A percentile compares a stretch with the other conserved stretches of the same genome.
Evolutionary conservation across 30 jellyfish, hydroid and myxozoan genomes (phyloP).

Genomic region (Hydractinia symbiolongicarpus): DNA sequence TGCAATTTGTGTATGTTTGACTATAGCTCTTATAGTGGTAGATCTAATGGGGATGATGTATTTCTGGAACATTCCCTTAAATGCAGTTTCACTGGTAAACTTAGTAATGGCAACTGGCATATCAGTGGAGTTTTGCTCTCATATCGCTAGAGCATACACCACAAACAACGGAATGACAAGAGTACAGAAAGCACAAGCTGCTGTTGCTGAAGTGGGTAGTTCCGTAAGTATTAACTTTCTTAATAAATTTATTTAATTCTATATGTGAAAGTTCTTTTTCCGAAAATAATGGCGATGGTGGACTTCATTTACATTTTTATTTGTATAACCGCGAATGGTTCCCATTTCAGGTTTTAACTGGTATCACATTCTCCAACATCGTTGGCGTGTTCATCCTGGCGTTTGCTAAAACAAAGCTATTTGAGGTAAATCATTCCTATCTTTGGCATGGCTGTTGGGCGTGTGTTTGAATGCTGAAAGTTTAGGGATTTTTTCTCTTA

Average conservation of each 20-base stretch:
- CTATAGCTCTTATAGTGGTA: conserved; percentile 80
- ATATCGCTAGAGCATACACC: conserved; percentile 75
- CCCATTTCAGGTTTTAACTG: conserved; percentile 60
- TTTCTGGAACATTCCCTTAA: conserved; percentile 60
- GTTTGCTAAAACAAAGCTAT: conserved; percentile 79
- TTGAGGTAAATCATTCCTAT: conserved; percentile 50
- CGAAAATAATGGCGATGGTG: no score
- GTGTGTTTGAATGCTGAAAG: no score
- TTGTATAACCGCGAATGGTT: neutral
- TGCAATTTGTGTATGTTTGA: conserved; percentile 70
- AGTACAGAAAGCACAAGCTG: conserved; percentile 60
- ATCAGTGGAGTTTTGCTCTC: conserved; percentile 90
- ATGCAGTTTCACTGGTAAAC: conserved; percentile 93
- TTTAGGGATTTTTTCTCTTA: no score
- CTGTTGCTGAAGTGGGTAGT: conserved; percentile 78
- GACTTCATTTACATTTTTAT: no score
- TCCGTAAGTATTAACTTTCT: conserved; percentile 36
- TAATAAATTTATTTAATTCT: no score
- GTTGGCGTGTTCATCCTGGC: conserved; percentile 81
- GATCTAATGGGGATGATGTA: conserved; percentile 80
- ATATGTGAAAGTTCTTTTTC: no score
- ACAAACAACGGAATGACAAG: conserved; percentile 49
- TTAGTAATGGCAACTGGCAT: conserved; percentile 90
- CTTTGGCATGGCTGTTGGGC: no score
- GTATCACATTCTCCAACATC: conserved; percentile 80